Base-by-base conservation (phyloP, 2,797 vertebrate species). In the Pipistrellus nathusii region DNA sequence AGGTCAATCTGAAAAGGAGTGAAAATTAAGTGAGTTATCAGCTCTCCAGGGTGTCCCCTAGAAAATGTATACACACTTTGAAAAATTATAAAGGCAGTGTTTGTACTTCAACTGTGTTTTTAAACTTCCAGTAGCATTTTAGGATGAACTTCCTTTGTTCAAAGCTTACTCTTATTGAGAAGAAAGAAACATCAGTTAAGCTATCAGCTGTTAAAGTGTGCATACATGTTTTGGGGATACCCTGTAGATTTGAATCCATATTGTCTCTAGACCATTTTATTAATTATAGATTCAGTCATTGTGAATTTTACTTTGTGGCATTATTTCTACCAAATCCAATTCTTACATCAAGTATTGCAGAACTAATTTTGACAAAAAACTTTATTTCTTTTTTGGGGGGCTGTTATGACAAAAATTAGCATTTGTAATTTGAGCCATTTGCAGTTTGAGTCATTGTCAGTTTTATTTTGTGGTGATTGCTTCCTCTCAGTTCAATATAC, bases 281-380 rank as follows among this genome's bases (percentile, higher is more conserved):
- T 84, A 17, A 57, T 75, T 57, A 18, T 11, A 92, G 30, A 46
- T 88, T 95, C 9, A 21, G 55, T 81, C 59, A 66, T 23, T 81
- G 21, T n/a, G 25, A 53, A 85, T 85, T 71, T 90, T 90, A 76
- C 62, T 87, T 80, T 73, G 48, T 77, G 20, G 41, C 48, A 48
- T 48, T 30, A 71, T 7, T 55, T 21, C 25, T 32, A 32, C 38
- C 78, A 59, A 68, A 68, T 62, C n/a, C 13, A 69, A 73, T 72
- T 72, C 75, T 93, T 55, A 20, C 15, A 93, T 57, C 25, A 72
- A 64, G 83, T 41, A 92, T 30, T 68, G 1, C 3, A 41, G 30
- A 23, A 85, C 6, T 90, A 41, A 84, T 48, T 84, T 81, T 71
- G 76, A 53, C 44, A 68, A 55, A 23, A 90, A 69, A 76, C 12